Base-by-base conservation (phyloP, 2,113 vertebrate genomes). In the Panurus biarmicus region DNA sequence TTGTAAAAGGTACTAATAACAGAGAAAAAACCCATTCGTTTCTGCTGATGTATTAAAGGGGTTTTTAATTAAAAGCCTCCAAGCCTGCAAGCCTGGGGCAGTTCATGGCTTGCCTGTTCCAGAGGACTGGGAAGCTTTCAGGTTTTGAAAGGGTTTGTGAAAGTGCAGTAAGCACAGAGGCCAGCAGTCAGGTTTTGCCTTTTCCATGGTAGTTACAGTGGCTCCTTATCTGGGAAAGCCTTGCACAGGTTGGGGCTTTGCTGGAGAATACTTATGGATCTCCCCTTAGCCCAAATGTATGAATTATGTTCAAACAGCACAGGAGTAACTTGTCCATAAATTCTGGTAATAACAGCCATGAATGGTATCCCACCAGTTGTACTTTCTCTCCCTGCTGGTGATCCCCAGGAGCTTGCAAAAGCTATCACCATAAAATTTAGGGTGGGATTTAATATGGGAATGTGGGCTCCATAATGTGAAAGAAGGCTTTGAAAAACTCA, bases 401-500 rank as follows among this genome's bases (percentile, higher is more conserved):
- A 33, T 94, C 38, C 25, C 40, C 44, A 51, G 54, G 42, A 93
- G 50, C 58, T 88, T 70, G 72, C 38, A 73, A 74, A 93, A 84
- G 44, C 26, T 80, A 51, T 92, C 84, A 75, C 21, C 44, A 10
- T 77, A 33, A 90, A 66, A 87, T 87, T 88, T 58, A 77, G 60
- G 42, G 71, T 60, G 72, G 56, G 50, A 89, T 71, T 91, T 64
- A 80, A 31, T 26, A 33, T 7, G 31, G 47, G 42, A 54, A 80
- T 85, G 70, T 54, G 26, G 81, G 38, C 35, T 89, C 50, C 80
- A 75, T 60, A n/a, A 66, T 36, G 20, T 38, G 56, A 60, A 94
- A 66, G 47, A 28, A 33, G 40, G 33, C 54, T 96, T 95, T 94
- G 87, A 87, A 91, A 89, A 82, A 14, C 33, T 79, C 74, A 17